Percentiles rank a stretch among this genome's conserved stretches.
Conservation (phyloP, 2,888 invertebrate genomes). For the Pelosia muscerda region DNA sequence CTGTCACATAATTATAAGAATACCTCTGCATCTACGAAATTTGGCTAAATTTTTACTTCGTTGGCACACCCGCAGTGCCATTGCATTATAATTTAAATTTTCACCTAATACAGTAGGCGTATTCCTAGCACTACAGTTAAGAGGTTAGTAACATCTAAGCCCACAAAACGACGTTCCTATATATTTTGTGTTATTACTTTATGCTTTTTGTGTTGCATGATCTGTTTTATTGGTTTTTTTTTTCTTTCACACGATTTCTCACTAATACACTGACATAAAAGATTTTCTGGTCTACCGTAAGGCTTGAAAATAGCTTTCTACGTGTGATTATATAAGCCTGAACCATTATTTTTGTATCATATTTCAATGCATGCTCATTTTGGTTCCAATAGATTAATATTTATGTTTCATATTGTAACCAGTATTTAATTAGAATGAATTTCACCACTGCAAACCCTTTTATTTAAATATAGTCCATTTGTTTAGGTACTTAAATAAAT, state of each 20-base stretch:
- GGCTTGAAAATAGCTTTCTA: neutral
- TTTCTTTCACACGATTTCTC: slow-evolving; percentile 1
- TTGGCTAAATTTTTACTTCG: too few species aligned
- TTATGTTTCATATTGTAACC: neutral
- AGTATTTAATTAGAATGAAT: neutral
- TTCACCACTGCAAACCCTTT: neutral
- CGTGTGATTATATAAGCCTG: neutral
- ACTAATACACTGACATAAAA: slow-evolving; percentile 1
- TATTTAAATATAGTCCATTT: neutral
- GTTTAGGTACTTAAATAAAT: too few species aligned
- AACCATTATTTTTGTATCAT: neutral
- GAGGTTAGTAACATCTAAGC: too few species aligned
- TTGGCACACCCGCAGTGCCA: too few species aligned
- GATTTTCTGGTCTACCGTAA: neutral
- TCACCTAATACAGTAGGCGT: too few species aligned
- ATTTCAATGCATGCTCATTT: neutral
- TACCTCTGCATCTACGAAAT: too few species aligned
- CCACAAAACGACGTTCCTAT: neutral
- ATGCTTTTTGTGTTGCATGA: slow-evolving; percentile 3
- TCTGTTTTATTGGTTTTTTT: neutral
- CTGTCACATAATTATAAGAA: too few species aligned
- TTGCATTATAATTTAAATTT: too few species aligned
- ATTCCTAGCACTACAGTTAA: too few species aligned
- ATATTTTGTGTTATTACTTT: neutral
- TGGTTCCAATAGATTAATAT: neutral